These are phyloP conservation scores for Sarcophaga subvicina DNA, from an alignment of 2,888 invertebrate species.

Conservation along the genomic window DNA sequence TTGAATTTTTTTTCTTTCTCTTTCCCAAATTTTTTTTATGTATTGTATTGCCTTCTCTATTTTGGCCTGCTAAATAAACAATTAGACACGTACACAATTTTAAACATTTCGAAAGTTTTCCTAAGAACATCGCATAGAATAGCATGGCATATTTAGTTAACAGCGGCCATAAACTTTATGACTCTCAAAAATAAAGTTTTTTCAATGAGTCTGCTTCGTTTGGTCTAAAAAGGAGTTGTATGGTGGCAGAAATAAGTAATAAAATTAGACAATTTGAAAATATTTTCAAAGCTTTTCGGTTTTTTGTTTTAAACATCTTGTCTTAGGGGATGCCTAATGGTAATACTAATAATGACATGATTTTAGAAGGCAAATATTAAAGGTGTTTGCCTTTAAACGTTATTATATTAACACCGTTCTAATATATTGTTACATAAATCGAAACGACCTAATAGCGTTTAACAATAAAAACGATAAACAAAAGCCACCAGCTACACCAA, in stretches of 20 bases:
- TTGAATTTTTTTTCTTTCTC: background rate
- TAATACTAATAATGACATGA: background rate
- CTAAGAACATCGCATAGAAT: background rate
- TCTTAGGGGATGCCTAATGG: background rate
- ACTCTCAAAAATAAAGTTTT: background rate
- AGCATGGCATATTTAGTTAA: background rate
- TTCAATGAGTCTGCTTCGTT: background rate
- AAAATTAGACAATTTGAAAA: background rate
- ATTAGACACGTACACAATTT: slow-evolving; percentile 70
- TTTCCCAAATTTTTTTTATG: background rate
- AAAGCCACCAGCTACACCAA: too few species aligned
- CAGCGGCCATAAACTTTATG: background rate
- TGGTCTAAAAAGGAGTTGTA: background rate
- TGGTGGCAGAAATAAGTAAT: background rate
- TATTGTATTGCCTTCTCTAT: slow-evolving; percentile 70
- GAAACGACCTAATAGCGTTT: too few species aligned
- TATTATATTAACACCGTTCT: too few species aligned
- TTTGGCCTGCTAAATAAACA: slow-evolving; percentile 67
- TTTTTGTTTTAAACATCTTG: background rate
- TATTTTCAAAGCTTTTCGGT: too few species aligned
- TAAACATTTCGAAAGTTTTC: slow-evolving; percentile 1
- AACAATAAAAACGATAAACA: too few species aligned
- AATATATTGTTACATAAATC: too few species aligned
- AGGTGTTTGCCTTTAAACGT: too few species aligned
- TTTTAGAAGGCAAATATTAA: too few species aligned